phyloP scores from a whole-genome alignment of 2,113 vertebrate species.

The Oreochromis spilurus region DNA sequence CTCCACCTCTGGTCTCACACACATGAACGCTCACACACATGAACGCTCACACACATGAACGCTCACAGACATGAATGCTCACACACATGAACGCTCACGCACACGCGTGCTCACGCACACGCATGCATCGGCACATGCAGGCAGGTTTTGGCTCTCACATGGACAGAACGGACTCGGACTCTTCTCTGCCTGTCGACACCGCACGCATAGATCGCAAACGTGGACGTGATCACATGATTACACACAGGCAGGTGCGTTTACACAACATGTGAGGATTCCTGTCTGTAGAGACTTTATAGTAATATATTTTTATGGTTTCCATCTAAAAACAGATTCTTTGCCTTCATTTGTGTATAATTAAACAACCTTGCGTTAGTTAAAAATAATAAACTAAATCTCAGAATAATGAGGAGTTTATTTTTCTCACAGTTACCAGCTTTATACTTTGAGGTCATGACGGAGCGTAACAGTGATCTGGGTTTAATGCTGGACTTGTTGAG shows the following conservation, averaged over 20 bases:
- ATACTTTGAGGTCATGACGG: background rate
- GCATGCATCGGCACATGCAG: background rate
- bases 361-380: background rate
- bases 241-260: background rate
- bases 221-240: background rate
- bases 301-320: background rate
- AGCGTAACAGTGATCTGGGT: background rate
- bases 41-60: too few relatives aligned
- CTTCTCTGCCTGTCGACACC: background rate
- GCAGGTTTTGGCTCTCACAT: fast-evolving
- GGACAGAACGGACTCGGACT: background rate
- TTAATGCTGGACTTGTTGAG: background rate
- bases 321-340: background rate
- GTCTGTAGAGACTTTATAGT: background rate
- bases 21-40: background rate
- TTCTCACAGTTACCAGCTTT: fast-evolving
- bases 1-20: background rate
- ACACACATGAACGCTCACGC: background rate
- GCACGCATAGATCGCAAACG: fast-evolving
- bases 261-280: background rate
- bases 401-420: background rate
- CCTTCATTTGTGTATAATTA: background rate
- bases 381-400: background rate
- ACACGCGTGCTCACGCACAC: background rate
- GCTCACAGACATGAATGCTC: background rate